A percentile compares a stretch with the other conserved stretches of the same genome.
These are phyloP conservation scores for Lomographa bimaculata DNA, from an alignment of 2,888 invertebrate genomes.

Conservation along the genomic window DNA sequence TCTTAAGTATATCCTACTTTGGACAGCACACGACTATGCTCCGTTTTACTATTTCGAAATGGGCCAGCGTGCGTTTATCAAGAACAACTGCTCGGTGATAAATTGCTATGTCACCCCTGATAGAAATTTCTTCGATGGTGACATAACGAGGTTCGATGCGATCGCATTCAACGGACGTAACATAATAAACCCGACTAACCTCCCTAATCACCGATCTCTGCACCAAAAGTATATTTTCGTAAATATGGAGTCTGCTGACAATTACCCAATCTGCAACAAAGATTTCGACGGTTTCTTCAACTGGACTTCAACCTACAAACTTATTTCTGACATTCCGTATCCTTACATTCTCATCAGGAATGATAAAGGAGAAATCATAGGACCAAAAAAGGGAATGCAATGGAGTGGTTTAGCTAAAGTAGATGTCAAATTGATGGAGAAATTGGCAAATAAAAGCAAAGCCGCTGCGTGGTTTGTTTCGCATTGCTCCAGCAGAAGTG, in stretches of 20 bases:
- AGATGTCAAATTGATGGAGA: conserved; percentile 41
- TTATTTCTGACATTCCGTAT: conserved; percentile 66
- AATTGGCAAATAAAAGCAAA: conserved; percentile 56
- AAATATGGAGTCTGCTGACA: conserved; percentile 68
- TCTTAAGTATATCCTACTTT: conserved; percentile 64
- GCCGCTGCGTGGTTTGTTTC: conserved; percentile 77
- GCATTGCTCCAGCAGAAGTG: conserved; percentile 56
- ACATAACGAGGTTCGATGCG: conserved; percentile 59
- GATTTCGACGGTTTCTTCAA: conserved; percentile 68
- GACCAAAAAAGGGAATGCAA: conserved; percentile 53
- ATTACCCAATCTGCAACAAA: conserved; percentile 57
- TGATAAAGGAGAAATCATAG: conserved; percentile 49
- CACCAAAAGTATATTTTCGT: conserved; percentile 69
- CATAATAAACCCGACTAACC: conserved; percentile 32
- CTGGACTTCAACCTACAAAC: conserved; percentile 70
- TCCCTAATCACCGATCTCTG: conserved; percentile 50
- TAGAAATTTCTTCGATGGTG: conserved; percentile 48
- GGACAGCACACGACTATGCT: conserved; percentile 53
- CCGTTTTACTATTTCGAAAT: conserved; percentile 56
- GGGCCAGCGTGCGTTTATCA: conserved; percentile 59
- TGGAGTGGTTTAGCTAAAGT: conserved; percentile 43
- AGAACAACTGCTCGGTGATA: conserved; percentile 58
- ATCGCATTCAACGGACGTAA: conserved; percentile 67
- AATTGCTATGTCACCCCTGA: conserved; percentile 65
- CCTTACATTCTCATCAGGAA: conserved; percentile 61